phyloP scores from a whole-genome alignment of 2,113 vertebrate genomes.

The Melanerpes aurifrons region DNA sequence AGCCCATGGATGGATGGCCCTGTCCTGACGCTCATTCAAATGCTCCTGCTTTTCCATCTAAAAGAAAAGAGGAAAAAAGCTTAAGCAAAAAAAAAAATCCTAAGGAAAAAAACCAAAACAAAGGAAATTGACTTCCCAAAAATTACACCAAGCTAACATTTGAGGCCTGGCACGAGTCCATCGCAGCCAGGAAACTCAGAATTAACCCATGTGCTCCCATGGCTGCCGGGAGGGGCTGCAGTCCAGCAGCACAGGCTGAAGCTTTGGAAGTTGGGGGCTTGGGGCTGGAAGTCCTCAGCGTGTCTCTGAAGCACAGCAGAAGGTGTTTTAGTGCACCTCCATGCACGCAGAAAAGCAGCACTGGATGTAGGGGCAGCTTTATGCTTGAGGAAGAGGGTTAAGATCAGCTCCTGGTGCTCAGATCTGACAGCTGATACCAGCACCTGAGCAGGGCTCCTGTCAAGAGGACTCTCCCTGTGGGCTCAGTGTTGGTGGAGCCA shows the following conservation, averaged over 20 bases:
- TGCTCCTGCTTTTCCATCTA: slow-evolving; percentile 69
- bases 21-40: neutral
- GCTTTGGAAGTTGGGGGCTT: neutral
- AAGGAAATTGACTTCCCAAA: slow-evolving; percentile 84
- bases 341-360: neutral
- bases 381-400: neutral
- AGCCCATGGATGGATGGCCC: neutral
- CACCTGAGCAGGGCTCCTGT: neutral
- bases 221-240: neutral
- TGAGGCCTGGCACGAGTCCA: slow-evolving; percentile 78
- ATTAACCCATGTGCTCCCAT: slow-evolving; percentile 68
- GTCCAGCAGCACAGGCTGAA: accelerated
- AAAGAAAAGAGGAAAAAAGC: slow-evolving; percentile 46
- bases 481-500: neutral
- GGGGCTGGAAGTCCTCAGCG: accelerated
- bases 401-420: neutral
- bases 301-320: neutral
- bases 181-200: slow-evolving; percentile 75
- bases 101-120: slow-evolving; percentile 47
- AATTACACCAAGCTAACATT: slow-evolving; percentile 79
- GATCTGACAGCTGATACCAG: neutral
- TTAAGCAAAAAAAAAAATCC: neutral
- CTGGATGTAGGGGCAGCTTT: neutral
- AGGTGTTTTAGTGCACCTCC: neutral
- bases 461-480: neutral